Evolutionary conservation across 1,140 invertebrate genomes (phyloP), one percentile per base, ranked within the genome.

Genomic region (Heterodera carotae): DNA sequence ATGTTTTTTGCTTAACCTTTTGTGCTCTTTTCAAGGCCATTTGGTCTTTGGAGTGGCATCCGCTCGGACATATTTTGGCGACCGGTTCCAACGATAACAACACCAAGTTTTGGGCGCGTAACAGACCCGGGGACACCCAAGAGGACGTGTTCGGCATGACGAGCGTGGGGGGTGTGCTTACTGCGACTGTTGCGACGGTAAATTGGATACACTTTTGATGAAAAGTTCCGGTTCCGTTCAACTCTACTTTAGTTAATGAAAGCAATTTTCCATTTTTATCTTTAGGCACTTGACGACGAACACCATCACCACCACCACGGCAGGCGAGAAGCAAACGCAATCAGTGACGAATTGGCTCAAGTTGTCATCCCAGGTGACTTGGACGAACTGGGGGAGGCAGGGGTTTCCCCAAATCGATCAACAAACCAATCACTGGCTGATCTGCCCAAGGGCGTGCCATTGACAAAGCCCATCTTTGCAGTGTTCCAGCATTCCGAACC

Each of bases 81-180:
- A 97, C 96, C 56, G 78, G 78, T 79, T 88, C 87, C 12, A 88
- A 88, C 71, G 86, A 87, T 53, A 88, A 88, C 71, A 87, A 88
- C 76, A 88, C 83, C 68, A 99, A 99, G 90, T 99, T 99, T 89
- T 99, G 97, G 97, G 98, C 97, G 2, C 90, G 97, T 78, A 99
- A 99, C 90, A 91, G 96, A 62, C 97, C 97, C 5, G 97, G 97
- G 39, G 97, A 99, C 90, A 91, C 93, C 75, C 98, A 99, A 93
- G 92, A 94, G 86, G 97, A 99, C 87, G 96, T 87, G 36, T 87
- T 87, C 73, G 85, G 85, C 36, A 43, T 87, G 39, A 53, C 73
- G 94, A 60, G 77, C 22, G 64, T 69, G 48, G 71, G 34, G 4
- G 79, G 33, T n/a, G 48, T 84, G 81, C 75, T 70, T 76, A 77